phyloP scores from a whole-genome alignment of 2,113 vertebrate species.

The Noctilio leporinus region DNA sequence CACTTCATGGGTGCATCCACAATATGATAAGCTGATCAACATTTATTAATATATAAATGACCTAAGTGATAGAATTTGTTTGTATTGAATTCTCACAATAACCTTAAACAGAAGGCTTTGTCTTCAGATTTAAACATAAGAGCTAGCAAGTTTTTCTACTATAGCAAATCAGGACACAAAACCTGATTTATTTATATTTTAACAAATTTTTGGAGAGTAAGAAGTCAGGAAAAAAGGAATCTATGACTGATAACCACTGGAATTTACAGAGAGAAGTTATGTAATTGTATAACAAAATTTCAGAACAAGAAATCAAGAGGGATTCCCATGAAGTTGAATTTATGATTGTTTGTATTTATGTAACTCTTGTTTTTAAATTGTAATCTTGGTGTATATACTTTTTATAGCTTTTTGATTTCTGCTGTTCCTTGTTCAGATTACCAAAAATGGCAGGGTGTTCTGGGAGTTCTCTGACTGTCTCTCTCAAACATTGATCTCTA shows the following conservation, averaged over 20 bases:
- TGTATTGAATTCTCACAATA: not conserved
- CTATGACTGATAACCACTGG: not conserved
- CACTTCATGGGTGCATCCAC: no score
- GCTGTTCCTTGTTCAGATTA: not conserved
- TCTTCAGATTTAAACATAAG: not conserved
- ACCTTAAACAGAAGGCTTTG: not conserved
- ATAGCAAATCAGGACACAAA: not conserved
- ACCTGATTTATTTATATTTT: not conserved
- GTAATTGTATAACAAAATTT: not conserved
- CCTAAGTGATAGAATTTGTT: not conserved
- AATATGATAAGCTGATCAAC: not conserved
- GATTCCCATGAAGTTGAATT: not conserved
- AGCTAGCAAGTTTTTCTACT: not conserved
- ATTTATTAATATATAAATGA: not conserved
- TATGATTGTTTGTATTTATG: not conserved
- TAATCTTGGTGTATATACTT: not conserved
- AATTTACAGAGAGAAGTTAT: not conserved
- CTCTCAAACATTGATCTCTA: not conserved
- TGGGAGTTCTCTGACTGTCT: not conserved
- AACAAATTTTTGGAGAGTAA: not conserved
- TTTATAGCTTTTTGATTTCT: not conserved
- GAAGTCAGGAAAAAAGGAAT: not conserved
- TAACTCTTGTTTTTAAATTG: not conserved
- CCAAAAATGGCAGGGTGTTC: not conserved
- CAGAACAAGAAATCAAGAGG: not conserved